These are phyloP conservation scores for Ommatoiulus sabulosus DNA, from an alignment of 2,888 invertebrate genomes.

Conservation along the genomic window DNA sequence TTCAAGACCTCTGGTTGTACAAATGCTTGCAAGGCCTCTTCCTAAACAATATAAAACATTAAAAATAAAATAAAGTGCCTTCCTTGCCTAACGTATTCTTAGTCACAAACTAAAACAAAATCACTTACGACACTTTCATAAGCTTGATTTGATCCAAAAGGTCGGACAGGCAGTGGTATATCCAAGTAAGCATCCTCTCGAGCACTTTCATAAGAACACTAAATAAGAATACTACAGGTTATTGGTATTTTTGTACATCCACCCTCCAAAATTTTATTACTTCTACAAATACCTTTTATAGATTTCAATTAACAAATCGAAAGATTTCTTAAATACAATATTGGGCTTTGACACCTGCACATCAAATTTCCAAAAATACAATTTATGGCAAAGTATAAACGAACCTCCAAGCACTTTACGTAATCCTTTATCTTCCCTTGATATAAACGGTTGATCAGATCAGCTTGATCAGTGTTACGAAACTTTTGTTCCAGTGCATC, in stretches of 20 bases:
- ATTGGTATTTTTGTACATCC: not conserved
- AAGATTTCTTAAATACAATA: not conserved
- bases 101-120: conserved; percentile 45
- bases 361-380: no score
- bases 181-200: conserved; percentile 86
- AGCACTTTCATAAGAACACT: conserved; percentile 83
- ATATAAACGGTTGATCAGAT: conserved; percentile 84
- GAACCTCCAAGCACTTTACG: conserved; percentile 82
- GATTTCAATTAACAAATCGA: not conserved
- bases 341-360: not conserved
- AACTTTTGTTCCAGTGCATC: conserved; percentile 88
- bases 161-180: conserved; percentile 85
- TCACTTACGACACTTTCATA: conserved; percentile 79
- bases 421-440: conserved; percentile 84
- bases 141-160: conserved; percentile 81
- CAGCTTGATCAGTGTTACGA: conserved; percentile 82
- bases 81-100: not conserved
- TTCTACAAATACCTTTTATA: not conserved
- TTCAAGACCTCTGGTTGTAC: conserved; percentile 86
- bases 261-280: no score
- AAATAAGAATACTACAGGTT: conserved; percentile 60
- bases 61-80: not conserved
- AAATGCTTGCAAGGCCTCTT: conserved; percentile 85
- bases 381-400: conserved; percentile 25
- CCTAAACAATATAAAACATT: conserved; percentile 69